Evolutionary conservation across 2,888 invertebrate genomes (phyloP).

Genomic region (Isoperla grammatica): DNA sequence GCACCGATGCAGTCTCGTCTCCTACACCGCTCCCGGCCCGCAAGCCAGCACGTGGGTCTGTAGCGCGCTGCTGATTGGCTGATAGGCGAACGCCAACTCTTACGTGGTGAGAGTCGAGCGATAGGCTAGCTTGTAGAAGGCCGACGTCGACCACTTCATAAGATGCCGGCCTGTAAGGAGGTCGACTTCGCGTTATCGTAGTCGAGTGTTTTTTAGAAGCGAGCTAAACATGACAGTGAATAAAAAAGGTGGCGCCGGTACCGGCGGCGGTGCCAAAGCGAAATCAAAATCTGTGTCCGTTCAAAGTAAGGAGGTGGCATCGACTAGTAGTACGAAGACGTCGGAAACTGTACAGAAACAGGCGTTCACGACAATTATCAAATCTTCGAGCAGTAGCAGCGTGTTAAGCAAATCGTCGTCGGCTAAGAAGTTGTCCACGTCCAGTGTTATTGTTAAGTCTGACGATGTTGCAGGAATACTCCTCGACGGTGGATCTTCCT

Average conservation of each 20-base stretch:
- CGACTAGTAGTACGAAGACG: constrained; percentile 10
- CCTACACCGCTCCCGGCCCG: background rate
- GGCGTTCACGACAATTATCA: constrained; percentile 25
- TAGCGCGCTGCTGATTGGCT: background rate
- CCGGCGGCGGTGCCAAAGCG: constrained; percentile 2
- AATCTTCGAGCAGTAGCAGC: constrained; percentile 19
- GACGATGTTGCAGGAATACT: background rate
- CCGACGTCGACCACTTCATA: constrained; percentile 5
- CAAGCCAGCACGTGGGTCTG: background rate
- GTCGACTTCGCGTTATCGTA: background rate
- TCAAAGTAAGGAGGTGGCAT: constrained; percentile 4
- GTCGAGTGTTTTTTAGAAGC: background rate
- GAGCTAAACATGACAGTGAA: constrained; percentile 24
- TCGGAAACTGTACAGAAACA: constrained; percentile 23
- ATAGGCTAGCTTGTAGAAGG: constrained; percentile 10
- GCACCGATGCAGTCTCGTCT: background rate
- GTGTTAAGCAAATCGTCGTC: constrained; percentile 4
- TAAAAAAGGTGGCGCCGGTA: constrained; percentile 20
- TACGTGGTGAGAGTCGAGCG: constrained; percentile 5
- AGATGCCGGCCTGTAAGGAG: constrained; percentile 6
- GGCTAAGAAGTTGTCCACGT: background rate
- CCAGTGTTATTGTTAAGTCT: background rate
- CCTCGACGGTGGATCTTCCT: background rate
- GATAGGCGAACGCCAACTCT: background rate
- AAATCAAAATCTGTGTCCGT: constrained; percentile 20